These are phyloP conservation scores for Monomorium pharaonis DNA, from an alignment of 1,140 invertebrate species.

Conservation along the genomic window DNA sequence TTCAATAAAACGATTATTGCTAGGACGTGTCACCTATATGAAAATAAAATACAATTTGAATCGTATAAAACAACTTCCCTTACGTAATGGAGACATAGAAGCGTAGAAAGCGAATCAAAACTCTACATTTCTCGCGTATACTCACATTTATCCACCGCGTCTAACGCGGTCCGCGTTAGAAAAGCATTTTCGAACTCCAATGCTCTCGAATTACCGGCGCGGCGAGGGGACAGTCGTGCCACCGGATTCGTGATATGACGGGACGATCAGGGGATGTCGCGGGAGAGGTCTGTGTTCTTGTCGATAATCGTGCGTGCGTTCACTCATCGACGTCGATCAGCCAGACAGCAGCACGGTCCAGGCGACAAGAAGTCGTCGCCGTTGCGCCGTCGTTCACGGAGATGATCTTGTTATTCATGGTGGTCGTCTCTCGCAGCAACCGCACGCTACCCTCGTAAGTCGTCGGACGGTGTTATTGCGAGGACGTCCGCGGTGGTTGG, in stretches of 20 bases:
- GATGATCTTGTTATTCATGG: conserved; percentile 27
- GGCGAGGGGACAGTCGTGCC: conserved; percentile 35
- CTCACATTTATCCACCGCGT: conserved; percentile 34
- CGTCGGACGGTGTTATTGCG: conserved; percentile 80
- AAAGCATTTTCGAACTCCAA: conserved; percentile 35
- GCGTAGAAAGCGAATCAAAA: neutral
- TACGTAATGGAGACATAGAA: neutral
- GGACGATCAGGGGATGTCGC: neutral
- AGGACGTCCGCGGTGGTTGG: conserved; percentile 75
- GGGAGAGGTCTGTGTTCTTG: neutral
- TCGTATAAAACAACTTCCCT: neutral
- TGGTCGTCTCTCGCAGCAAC: conserved; percentile 33
- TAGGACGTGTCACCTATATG: neutral
- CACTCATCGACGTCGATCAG: conserved; percentile 37
- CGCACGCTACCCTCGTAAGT: conserved; percentile 65
- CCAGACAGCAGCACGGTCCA: conserved; percentile 57
- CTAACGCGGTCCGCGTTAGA: neutral
- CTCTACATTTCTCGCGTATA: conserved; percentile 39
- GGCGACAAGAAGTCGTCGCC: conserved; percentile 22
- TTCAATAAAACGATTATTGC: neutral
- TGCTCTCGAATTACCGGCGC: conserved; percentile 42
- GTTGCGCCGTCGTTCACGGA: conserved; percentile 14
- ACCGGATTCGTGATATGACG: conserved; percentile 9
- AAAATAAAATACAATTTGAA: neutral
- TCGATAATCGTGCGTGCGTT: neutral